Evolutionary conservation across 2,113 vertebrate genomes (phyloP).

Genomic region (Pedionomus torquatus): DNA sequence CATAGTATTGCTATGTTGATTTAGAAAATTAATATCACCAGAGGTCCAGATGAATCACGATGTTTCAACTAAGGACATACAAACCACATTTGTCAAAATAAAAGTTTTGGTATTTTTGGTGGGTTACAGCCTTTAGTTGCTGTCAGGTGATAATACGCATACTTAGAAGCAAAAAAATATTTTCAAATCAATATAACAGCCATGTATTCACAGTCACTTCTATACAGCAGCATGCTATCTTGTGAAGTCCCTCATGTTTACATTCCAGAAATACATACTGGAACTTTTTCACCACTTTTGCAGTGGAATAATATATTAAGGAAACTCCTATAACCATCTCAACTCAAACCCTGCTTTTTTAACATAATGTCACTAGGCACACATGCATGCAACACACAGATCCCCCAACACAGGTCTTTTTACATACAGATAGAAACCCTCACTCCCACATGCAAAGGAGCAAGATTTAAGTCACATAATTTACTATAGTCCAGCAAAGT

Average conservation of each 20-base stretch:
- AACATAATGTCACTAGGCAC: not conserved
- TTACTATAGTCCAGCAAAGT: not conserved
- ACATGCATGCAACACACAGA: not conserved
- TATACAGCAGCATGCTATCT: not conserved
- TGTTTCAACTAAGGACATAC: not conserved
- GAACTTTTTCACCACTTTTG: not conserved
- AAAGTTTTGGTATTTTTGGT: not conserved
- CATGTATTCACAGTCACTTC: not conserved
- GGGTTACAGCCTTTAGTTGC: not conserved
- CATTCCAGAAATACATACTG: not conserved
- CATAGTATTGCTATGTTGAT: not conserved
- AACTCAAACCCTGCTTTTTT: not conserved
- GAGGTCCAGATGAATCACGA: not conserved
- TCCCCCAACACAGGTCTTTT: not conserved
- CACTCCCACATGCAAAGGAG: not conserved
- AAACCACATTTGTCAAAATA: fast-evolving
- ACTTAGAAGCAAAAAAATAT: not conserved
- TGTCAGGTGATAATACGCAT: not conserved
- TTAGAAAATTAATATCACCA: not conserved
- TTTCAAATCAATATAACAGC: not conserved
- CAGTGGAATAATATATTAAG: not conserved
- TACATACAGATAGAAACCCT: not conserved
- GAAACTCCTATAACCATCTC: not conserved
- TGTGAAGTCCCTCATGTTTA: not conserved
- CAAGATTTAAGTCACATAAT: not conserved